Base-by-base conservation (phyloP, 2,113 vertebrate genomes). In the Alethe diademata region DNA sequence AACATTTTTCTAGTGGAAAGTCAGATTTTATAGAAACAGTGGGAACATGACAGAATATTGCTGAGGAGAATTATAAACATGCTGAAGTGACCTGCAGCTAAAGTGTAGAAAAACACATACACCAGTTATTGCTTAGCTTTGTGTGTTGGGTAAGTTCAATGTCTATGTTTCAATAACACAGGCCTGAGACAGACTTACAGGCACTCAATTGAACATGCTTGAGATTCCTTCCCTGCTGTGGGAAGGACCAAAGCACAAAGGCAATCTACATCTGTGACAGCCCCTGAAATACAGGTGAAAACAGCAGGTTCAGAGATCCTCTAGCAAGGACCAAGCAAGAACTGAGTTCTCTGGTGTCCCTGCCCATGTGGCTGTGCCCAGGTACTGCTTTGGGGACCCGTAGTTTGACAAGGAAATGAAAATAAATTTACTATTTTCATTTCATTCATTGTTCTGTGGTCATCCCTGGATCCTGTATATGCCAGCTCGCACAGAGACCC, bases 131-230 rank as follows among this genome's bases (percentile, higher is more conserved):
- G 36, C 48, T 73, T 29, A 65, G 51, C 36, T 40, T 69, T 35
- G 16, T 42, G 5, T 58, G 35, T 6, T 64, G 57, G 47, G 14
- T 29, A 57, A 74, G 14, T 18, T 51, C n/a, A 81, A 12, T 8
- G 20, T 23, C 69, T 43, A 14, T 61, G 60, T 56, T 91, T 67
- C 8, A 6, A 0, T 33, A 64, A 56, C 18, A 50, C 3, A 26
- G 42, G 18, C 17, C 56, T 86, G 12, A 40, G 79, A 48, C 0
- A 40, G 43, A 65, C 14, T 69, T 31, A 40, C 2, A 85, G 33
- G 8, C 7, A 60, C 9, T 29, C 26, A 35, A 1, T 9, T 0
- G 1, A 76, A 31, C n/a, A 31, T 0, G 5, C 25, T 56, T 50
- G 71, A 65, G 56, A 60, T 61, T 54, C 29, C 47, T 48, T n/a